A percentile compares a stretch with the other conserved stretches of the same genome.
Conservation (phyloP, 2,797 vertebrate genomes). For the Centropyge bicolor region DNA sequence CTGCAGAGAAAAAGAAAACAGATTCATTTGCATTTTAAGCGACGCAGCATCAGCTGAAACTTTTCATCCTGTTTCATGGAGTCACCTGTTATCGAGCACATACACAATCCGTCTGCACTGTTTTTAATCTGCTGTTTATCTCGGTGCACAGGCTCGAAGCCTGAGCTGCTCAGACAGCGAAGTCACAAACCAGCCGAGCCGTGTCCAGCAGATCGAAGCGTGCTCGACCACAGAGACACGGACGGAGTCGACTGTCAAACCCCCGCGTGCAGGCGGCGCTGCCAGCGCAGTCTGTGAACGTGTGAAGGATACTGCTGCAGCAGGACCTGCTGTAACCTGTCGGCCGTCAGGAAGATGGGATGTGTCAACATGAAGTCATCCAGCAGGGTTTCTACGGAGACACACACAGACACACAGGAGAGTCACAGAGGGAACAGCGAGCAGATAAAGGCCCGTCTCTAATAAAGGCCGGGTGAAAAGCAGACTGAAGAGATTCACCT, state of each 20-base stretch:
- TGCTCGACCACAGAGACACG: too few relatives aligned
- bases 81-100: too few relatives aligned
- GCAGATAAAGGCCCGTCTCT: neutral
- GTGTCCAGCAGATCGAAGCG: too few relatives aligned
- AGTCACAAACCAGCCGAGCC: too few relatives aligned
- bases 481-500: too few relatives aligned
- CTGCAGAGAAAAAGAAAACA: conserved; percentile 6
- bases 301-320: conserved; percentile 95
- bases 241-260: too few relatives aligned
- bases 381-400: conserved; percentile 88
- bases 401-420: conserved; percentile 45
- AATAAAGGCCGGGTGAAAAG: neutral
- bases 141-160: too few relatives aligned
- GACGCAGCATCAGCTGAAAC: neutral
- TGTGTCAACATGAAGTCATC: conserved; percentile 97
- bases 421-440: too few relatives aligned
- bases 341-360: conserved; percentile 94
- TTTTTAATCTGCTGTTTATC: too few relatives aligned
- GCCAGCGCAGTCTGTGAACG: conserved; percentile 15
- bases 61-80: neutral
- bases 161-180: too few relatives aligned
- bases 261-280: neutral
- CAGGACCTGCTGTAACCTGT: conserved; percentile 93
- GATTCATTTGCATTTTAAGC: neutral
- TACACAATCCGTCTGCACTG: too few relatives aligned